Evolutionary conservation across 2,888 invertebrate genomes (phyloP).

Genomic region (Actias luna): DNA sequence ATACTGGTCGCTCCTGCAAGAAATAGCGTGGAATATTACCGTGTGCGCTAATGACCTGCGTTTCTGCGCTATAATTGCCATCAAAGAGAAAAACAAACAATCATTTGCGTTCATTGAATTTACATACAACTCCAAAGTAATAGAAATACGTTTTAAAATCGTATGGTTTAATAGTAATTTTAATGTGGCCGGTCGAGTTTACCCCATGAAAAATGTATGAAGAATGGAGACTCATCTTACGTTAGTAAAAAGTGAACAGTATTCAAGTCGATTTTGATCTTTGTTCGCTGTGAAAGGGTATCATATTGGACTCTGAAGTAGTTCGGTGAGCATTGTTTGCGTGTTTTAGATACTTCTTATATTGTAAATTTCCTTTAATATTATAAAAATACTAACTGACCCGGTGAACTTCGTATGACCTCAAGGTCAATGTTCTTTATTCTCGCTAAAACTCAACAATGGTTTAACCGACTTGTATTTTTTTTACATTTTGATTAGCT

Average conservation of each 20-base stretch:
- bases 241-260: slow-evolving; percentile 58
- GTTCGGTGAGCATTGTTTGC: not conserved
- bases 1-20: slow-evolving; percentile 42
- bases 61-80: slow-evolving; percentile 79
- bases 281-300: slow-evolving; percentile 57
- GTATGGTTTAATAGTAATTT: not conserved
- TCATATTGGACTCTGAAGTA: slow-evolving; percentile 49
- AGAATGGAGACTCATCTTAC: slow-evolving; percentile 54
- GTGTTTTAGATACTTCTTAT: not conserved
- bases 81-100: slow-evolving; percentile 59
- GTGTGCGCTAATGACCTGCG: slow-evolving; percentile 75
- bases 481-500: too few species aligned
- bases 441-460: too few species aligned
- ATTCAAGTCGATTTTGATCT: slow-evolving; percentile 70
- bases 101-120: slow-evolving; percentile 21
- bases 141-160: slow-evolving; percentile 30
- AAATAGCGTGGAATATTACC: slow-evolving; percentile 80
- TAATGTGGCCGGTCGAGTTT: slow-evolving; percentile 44
- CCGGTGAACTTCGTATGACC: too few species aligned
- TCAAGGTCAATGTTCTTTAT: too few species aligned
- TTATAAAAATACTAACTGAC: too few species aligned
- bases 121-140: slow-evolving; percentile 22
- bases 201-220: slow-evolving; percentile 77
- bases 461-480: too few species aligned
- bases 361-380: not conserved